Evolutionary conservation across 2,888 invertebrate species (phyloP).

Genomic region (Sinodicranocentrus sp.): DNA sequence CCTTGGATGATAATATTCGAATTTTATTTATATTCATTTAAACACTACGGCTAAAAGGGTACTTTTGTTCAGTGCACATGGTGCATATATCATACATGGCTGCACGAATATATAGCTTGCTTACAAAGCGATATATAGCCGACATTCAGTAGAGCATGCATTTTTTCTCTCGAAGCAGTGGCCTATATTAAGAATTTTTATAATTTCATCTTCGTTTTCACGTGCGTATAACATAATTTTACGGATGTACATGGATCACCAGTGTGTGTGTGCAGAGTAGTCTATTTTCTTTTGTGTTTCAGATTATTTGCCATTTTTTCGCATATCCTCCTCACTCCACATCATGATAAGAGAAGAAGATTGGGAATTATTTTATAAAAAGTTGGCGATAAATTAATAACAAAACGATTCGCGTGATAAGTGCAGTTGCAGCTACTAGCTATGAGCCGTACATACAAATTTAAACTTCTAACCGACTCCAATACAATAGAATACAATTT

Average conservation of each 20-base stretch:
- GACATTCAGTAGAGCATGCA: conserved; percentile 49
- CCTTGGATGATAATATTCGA: too few relatives aligned
- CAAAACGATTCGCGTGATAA: conserved; percentile 5
- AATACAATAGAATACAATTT: too few relatives aligned
- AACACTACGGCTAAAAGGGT: too few relatives aligned
- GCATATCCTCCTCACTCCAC: too few relatives aligned
- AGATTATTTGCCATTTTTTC: background rate
- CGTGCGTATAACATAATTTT: conserved; percentile 48
- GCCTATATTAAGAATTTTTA: conserved; percentile 42
- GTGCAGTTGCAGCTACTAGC: too few relatives aligned
- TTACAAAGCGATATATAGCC: background rate
- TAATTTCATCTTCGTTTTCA: conserved; percentile 52
- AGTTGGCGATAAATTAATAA: conserved; percentile 20
- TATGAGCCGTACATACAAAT: too few relatives aligned
- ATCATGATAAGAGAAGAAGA: too few relatives aligned
- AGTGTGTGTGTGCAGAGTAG: background rate
- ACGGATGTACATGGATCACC: conserved; percentile 17
- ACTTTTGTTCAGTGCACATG: background rate
- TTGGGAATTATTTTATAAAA: background rate
- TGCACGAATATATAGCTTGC: background rate
- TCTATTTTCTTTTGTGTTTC: background rate
- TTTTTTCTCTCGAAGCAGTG: conserved; percentile 47
- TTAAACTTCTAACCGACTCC: too few relatives aligned
- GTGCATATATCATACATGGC: background rate
- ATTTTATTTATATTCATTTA: too few relatives aligned